Evolutionary conservation across 2,888 invertebrate species (phyloP).

Genomic region (Xanthia icteritia): DNA sequence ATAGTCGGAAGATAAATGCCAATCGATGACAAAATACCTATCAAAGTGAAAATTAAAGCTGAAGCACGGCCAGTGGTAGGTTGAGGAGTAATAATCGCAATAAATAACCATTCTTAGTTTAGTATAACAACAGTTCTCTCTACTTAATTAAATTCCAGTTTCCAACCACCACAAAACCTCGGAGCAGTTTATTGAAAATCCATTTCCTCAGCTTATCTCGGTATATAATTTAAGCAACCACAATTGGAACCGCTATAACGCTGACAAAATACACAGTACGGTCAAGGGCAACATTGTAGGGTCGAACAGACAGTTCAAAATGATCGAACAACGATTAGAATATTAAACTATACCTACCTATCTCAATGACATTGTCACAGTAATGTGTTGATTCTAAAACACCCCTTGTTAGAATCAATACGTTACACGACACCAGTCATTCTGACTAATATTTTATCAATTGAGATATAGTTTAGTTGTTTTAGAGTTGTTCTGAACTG

Average conservation of each 20-base stretch:
- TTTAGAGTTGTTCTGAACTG: background rate
- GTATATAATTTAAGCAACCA: conserved; percentile 35
- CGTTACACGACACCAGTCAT: background rate
- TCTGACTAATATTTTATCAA: background rate
- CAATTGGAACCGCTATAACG: conserved; percentile 33
- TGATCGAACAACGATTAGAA: background rate
- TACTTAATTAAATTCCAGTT: conserved; percentile 26
- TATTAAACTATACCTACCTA: no score
- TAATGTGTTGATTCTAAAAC: no score
- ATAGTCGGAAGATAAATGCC: background rate
- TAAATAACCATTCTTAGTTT: conserved; percentile 14
- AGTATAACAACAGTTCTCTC: conserved; percentile 4
- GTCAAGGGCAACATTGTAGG: conserved; percentile 5
- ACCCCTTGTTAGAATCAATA: background rate
- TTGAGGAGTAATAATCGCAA: conserved; percentile 18
- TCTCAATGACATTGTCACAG: background rate
- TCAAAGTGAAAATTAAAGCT: conserved; percentile 5
- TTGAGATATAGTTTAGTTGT: background rate
- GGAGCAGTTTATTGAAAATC: conserved; percentile 39
- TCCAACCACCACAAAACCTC: conserved; percentile 13
- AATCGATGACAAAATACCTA: background rate
- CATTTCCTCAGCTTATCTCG: conserved; percentile 54
- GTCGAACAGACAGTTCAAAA: no score
- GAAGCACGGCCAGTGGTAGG: conserved; percentile 1
- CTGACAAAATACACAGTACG: conserved; percentile 37